Evolutionary conservation across 2,113 vertebrate species (phyloP), one percentile per base, ranked within the genome.

Genomic region (Cervus canadensis): DNA sequence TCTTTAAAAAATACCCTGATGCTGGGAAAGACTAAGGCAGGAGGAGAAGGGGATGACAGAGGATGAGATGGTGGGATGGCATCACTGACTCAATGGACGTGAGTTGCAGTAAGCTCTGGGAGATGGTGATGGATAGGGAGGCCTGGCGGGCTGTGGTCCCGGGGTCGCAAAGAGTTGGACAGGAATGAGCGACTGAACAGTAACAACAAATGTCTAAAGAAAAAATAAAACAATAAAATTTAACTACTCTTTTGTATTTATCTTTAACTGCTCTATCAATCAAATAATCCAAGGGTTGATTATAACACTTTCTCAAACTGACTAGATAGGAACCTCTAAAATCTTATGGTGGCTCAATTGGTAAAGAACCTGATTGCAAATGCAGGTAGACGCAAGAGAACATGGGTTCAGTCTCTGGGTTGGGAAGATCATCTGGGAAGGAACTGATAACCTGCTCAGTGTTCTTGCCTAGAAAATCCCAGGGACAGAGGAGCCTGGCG

Each of bases 121-220:
- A 71, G n/a, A 40, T 36, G 19, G n/a, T 71, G n/a, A 71, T 36
- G n/a, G 67, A 36, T 5, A 40, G 67, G 67, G n/a, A 40, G 36
- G n/a, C 67, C n/a, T 3, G 19, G 8, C 3, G 19, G 36, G n/a
- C n/a, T 36, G n/a, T 1, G 36, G n/a, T 71, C 19, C n/a, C 0
- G 0, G 67, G n/a, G 67, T 23, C 21, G 10, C n/a, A 36, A 71
- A 71, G 5, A 36, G n/a, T 71, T 71, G 9, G n/a, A 36, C n/a
- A 71, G 0, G n/a, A 36, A n/a, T 36, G 64, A 71, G n/a, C 0
- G 1, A 71, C 64, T 36, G n/a, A 36, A 71, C 9, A 21, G 17
- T 71, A 71, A 36, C 33, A 67, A 67, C 17, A 21, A 71, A 57
- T 54, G 12, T 87, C 54, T 84, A 96, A 76, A 59, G 19, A 74